Percentiles rank a stretch among this genome's conserved stretches.
phyloP scores from a whole-genome alignment of 2,113 vertebrate genomes.

The Cottus gobio region DNA sequence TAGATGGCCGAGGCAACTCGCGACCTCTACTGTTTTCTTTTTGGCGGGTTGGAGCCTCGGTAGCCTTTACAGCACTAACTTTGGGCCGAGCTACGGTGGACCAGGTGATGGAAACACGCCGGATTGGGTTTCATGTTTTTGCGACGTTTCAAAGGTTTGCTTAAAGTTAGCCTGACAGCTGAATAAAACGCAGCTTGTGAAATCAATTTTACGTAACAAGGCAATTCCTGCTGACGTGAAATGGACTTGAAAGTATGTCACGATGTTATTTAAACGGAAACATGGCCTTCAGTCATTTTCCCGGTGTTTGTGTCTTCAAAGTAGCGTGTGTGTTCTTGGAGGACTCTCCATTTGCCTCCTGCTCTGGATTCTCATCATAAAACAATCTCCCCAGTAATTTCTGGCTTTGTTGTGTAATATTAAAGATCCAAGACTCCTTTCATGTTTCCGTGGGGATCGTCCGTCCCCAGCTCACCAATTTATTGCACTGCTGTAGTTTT shows the following conservation, averaged over 20 bases:
- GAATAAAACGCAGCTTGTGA: background rate
- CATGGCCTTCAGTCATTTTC: background rate
- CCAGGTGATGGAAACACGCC: too few species aligned
- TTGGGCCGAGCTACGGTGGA: too few species aligned
- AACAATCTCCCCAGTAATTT: slow-evolving; percentile 2
- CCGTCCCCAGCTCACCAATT: background rate
- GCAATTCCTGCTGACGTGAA: background rate
- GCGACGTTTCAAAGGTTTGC: too few species aligned
- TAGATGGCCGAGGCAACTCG: too few species aligned
- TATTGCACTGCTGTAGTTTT: background rate
- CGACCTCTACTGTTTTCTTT: too few species aligned
- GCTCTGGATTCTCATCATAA: slow-evolving; percentile 9
- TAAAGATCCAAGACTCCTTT: background rate
- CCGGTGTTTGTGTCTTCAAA: background rate
- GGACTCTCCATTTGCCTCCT: background rate
- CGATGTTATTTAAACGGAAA: background rate
- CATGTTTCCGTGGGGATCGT: background rate
- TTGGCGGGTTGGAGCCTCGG: too few species aligned
- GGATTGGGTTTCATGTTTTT: too few species aligned
- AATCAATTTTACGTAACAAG: background rate
- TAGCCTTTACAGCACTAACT: too few species aligned
- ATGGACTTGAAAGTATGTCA: background rate
- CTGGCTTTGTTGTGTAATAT: slow-evolving; percentile 9
- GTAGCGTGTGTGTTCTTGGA: background rate
- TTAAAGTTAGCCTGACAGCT: too few species aligned